These are phyloP conservation scores for Gymnodraco acuticeps DNA, from an alignment of 2,797 vertebrate genomes.

Conservation along the genomic window DNA sequence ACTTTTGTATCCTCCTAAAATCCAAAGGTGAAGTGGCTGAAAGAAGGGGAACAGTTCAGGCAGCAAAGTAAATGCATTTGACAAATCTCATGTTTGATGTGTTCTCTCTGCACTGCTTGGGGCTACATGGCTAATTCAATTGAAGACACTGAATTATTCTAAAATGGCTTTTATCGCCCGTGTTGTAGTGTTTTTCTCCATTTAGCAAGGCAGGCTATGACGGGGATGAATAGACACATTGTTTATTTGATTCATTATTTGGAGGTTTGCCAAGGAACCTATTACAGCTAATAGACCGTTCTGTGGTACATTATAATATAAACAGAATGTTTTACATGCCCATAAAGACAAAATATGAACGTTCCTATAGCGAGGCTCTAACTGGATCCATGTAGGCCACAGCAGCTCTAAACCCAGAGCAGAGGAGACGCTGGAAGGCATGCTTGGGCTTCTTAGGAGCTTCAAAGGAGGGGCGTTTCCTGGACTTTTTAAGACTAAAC, in stretches of 20 bases:
- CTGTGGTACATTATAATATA: constrained; percentile 72
- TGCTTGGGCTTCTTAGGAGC: constrained; percentile 55
- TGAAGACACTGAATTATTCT: constrained; percentile 63
- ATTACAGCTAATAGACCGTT: constrained; percentile 73
- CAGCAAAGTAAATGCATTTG: constrained; percentile 47
- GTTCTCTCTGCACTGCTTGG: constrained; percentile 31
- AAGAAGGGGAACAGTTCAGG: constrained; percentile 10
- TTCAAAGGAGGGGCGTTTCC: constrained; percentile 79
- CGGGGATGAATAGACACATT: constrained; percentile 59
- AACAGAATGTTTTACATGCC: constrained; percentile 77
- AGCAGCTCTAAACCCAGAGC: constrained; percentile 49
- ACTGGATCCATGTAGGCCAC: constrained; percentile 69
- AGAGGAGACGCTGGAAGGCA: constrained; percentile 66
- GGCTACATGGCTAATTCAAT: constrained; percentile 55
- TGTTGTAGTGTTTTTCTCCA: constrained; percentile 56
- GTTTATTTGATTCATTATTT: constrained; percentile 74
- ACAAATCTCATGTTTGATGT: constrained; percentile 60
- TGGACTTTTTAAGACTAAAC: constrained; percentile 74
- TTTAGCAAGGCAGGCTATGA: constrained; percentile 36
- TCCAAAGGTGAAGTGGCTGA: constrained; percentile 1
- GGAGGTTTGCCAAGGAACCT: constrained; percentile 66
- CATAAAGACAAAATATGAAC: constrained; percentile 75
- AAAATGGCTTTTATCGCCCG: constrained; percentile 59
- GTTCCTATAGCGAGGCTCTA: constrained; percentile 54
- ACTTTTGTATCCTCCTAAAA: constrained; percentile 24